A percentile compares a stretch with the other conserved stretches of the same genome.
Conservation (phyloP, 2,888 invertebrate genomes). For the Diaphora mendica region DNA sequence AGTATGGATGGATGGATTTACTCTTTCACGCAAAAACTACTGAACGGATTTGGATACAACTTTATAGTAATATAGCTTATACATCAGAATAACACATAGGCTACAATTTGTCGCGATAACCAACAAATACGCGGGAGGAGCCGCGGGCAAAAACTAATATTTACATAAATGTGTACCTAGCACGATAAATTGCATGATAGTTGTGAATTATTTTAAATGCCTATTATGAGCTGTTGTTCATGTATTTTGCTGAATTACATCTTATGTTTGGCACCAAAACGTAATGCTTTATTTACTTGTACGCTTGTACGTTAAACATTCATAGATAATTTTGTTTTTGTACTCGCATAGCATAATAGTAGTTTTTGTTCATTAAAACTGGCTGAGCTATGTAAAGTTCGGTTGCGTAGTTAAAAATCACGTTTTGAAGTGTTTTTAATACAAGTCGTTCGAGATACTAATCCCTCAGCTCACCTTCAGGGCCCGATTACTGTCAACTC, state of each 20-base stretch:
- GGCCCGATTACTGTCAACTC: not conserved
- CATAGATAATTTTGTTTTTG: not conserved
- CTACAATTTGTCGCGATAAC: too few relatives aligned
- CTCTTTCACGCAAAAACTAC: too few relatives aligned
- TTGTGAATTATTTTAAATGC: conserved; percentile 9
- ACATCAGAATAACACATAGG: too few relatives aligned
- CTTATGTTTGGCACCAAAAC: conserved; percentile 5
- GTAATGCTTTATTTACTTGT: not conserved
- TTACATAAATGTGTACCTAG: not conserved
- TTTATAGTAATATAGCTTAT: too few relatives aligned
- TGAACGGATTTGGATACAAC: too few relatives aligned
- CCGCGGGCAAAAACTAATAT: too few relatives aligned
- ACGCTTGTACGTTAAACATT: not conserved
- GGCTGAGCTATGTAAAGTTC: not conserved
- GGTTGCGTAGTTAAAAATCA: not conserved
- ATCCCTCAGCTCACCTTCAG: not conserved
- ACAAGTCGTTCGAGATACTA: not conserved
- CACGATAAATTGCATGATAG: not conserved
- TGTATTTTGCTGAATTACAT: conserved; percentile 3
- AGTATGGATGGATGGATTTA: too few relatives aligned
- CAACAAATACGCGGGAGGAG: too few relatives aligned
- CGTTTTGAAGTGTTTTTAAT: not conserved
- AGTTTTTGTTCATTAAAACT: not conserved
- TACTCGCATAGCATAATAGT: not conserved
- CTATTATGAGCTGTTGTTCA: not conserved